A percentile compares a stretch with the other conserved stretches of the same genome.
These are phyloP conservation scores for Chiroxiphia lanceolata DNA, from an alignment of 2,797 vertebrate genomes.

Conservation along the genomic window DNA sequence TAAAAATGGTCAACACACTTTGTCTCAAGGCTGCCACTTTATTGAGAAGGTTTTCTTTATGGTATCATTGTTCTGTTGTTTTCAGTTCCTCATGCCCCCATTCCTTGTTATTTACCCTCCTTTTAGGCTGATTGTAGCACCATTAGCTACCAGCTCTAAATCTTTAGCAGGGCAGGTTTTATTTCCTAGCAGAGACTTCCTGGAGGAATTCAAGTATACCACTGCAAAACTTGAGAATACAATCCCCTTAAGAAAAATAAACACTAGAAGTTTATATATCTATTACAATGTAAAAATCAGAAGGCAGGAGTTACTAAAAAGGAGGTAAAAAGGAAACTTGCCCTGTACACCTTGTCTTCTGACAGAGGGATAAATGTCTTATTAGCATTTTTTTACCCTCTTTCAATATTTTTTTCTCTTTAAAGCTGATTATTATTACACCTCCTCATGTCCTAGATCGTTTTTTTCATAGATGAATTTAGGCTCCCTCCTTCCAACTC, in stretches of 20 bases:
- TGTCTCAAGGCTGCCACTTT: neutral
- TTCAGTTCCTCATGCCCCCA: neutral
- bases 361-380: neutral
- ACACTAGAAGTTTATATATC: neutral
- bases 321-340: neutral
- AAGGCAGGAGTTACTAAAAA: neutral
- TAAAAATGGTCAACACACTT: neutral
- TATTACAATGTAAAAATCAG: neutral
- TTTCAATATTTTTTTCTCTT: neutral
- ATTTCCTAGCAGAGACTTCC: neutral
- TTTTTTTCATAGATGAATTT: neutral
- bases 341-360: neutral
- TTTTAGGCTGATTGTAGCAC: neutral
- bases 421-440: neutral
- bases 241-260: neutral
- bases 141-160: neutral
- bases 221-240: neutral
- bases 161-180: neutral
- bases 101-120: neutral
- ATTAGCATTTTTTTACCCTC: neutral
- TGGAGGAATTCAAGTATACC: neutral
- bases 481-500: neutral
- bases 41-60: neutral
- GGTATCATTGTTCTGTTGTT: neutral
- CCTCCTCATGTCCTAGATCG: accelerated